Percentiles rank a stretch among this genome's conserved stretches.
These are phyloP conservation scores for Neodon shergylaensis DNA, from an alignment of 2,113 vertebrate genomes.

Conservation along the genomic window DNA sequence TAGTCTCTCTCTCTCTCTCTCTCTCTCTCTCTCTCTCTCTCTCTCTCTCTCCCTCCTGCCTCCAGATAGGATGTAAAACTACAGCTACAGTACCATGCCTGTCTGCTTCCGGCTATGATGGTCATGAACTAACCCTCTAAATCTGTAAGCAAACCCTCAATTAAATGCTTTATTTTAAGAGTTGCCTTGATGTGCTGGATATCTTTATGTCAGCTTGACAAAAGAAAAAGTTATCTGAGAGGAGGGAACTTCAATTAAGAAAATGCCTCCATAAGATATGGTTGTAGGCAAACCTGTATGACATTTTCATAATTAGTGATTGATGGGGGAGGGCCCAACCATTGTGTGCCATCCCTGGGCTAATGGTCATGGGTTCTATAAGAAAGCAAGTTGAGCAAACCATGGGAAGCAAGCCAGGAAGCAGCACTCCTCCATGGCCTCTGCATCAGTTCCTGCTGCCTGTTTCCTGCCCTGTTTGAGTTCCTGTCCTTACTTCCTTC, in stretches of 20 bases:
- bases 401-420: not conserved
- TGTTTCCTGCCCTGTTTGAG: not conserved
- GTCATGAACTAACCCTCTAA: not conserved
- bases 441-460: not conserved
- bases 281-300: not conserved
- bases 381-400: not conserved
- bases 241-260: not conserved
- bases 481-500: not conserved
- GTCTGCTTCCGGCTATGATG: not conserved
- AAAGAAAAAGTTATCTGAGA: not conserved
- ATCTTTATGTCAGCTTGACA: not conserved
- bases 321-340: not conserved
- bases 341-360: not conserved
- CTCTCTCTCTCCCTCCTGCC: not conserved
- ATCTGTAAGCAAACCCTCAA: not conserved
- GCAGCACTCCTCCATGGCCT: not conserved
- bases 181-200: not conserved
- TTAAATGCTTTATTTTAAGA: not conserved
- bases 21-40: not conserved
- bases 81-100: not conserved
- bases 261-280: not conserved
- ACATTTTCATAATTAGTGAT: not conserved
- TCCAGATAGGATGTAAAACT: not conserved
- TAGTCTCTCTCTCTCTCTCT: not conserved
- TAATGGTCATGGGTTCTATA: not conserved